Evolutionary conservation across 2,797 vertebrate genomes (phyloP), one percentile per base, ranked within the genome.

Genomic region (Corythornis leucogaster): DNA sequence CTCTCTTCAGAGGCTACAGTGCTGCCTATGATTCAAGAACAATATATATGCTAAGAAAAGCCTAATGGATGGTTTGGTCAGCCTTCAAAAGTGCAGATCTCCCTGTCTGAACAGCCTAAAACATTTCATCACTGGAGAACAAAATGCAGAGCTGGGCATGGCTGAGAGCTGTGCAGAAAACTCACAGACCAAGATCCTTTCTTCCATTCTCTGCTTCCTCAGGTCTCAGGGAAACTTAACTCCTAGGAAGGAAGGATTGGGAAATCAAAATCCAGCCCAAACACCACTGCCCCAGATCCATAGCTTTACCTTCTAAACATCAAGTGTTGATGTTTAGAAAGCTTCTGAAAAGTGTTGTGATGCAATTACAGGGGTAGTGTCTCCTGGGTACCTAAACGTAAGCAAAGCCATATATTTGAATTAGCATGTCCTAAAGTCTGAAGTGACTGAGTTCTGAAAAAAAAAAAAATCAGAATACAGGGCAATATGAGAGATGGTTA

Each of bases 41-140:
- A 58, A 69, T 89, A 85, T 96, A 75, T 77, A 89, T 13, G 0
- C 89, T 77, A 87, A 67, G 50, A 77, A 80, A 73, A 89, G 80
- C 79, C 69, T 97, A 96, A 97, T 94, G 96, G 95, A 92, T 92
- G 69, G 55, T 76, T 94, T 95, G 95, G 95, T 93, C 38, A 48
- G 54, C 28, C 66, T 96, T 92, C 95, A 96, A 83, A 96, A 89
- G 46, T 11, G 4, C 79, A 87, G 31, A 59, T 89, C 73, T 85
- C 62, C 59, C 85, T 85, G 62, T 91, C 78, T 90, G 87, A 91
- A 74, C 70, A 74, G 79, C 42, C 73, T 84, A 83, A 93, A 89
- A 90, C 0, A 1, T 93, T 86, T 97, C 89, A 92, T 75, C 64
- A 43, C 69, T 94, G 43, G 58, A 92, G 82, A 95, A 89, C 50